phyloP scores from a whole-genome alignment of 2,888 invertebrate genomes.

The Catocala sponsa region DNA sequence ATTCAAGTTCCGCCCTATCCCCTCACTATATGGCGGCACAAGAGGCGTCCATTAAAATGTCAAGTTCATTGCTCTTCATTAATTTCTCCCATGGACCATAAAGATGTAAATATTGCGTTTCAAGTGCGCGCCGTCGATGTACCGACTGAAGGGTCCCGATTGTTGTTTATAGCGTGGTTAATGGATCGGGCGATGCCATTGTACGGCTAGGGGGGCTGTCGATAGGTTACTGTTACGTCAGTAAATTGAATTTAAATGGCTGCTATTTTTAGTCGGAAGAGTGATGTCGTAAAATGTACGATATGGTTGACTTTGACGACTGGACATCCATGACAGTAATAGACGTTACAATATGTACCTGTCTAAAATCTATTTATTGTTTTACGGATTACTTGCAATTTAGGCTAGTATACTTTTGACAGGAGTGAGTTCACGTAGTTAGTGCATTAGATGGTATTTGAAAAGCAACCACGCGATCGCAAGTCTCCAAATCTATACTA shows the following conservation, averaged over 20 bases:
- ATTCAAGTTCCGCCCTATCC: background rate
- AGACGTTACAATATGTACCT: too few species aligned
- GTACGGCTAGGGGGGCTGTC: slow-evolving; percentile 39
- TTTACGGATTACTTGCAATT: too few species aligned
- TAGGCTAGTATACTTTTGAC: too few species aligned
- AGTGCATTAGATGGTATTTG: too few species aligned
- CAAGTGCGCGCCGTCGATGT: slow-evolving; percentile 20
- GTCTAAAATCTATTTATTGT: too few species aligned
- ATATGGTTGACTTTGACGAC: too few species aligned
- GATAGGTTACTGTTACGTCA: slow-evolving; percentile 4
- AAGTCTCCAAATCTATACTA: too few species aligned
- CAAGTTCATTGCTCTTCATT: slow-evolving; percentile 55
- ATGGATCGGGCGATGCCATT: slow-evolving; percentile 55
- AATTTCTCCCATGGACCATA: slow-evolving; percentile 30
- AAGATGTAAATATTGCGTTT: slow-evolving; percentile 41
- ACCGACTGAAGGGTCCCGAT: slow-evolving; percentile 25
- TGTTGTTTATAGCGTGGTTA: slow-evolving; percentile 50
- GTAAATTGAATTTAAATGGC: slow-evolving; percentile 31
- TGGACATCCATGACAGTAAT: too few species aligned
- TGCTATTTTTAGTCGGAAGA: background rate
- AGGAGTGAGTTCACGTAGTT: too few species aligned
- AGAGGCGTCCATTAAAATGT: slow-evolving; percentile 40
- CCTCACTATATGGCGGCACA: slow-evolving; percentile 44
- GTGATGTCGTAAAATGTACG: too few species aligned
- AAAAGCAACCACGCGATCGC: too few species aligned